Base-by-base conservation (phyloP, 2,797 vertebrate species). In the Muscicapa striata region DNA sequence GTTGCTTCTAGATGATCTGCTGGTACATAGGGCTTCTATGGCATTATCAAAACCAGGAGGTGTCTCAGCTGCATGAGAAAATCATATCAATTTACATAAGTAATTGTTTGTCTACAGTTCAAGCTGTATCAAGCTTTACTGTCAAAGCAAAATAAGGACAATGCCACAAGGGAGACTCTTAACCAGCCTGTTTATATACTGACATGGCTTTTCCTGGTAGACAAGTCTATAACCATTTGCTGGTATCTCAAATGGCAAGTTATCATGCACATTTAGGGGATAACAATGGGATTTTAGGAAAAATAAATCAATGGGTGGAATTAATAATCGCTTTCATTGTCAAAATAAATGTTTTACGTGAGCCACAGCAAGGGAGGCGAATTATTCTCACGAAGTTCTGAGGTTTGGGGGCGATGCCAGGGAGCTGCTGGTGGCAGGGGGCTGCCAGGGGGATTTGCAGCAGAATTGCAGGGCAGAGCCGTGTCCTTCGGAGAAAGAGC, bases 281-380 rank as follows among this genome's bases (percentile, higher is more conserved):
- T 51, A 95, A 93, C 92, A 95, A 95, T 84, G 66, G 57, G 46
- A 19, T 93, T 94, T 93, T 84, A 89, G 82, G 87, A 86, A 91
- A 88, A 95, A 89, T 89, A 94, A 96, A 94, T 95, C 89, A 86
- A 34, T 20, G 82, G 48, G 55, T 61, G 55, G 74, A 87, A 85
- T 85, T 91, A 92, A 83, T 29, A 68, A 41, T 55, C 3, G 6
- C 62, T 89, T 92, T 89, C 79, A 62, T 91, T 93, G 95, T 91
- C 89, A 81, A 86, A 91, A 83, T 36, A 91, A 72, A 87, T 72
- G 66, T 66, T 93, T 83, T 83, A 93, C 79, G 84, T 66, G 79
- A 89, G 73, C 85, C 15, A 3, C 66, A 32, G 79, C 75, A 87
- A 66, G 36, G 69, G 75, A 77, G 64, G 84, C 64, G 34, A 83